Evolutionary conservation across 1,140 invertebrate genomes (phyloP).

Genomic region (Gyrodactylus salaris): DNA sequence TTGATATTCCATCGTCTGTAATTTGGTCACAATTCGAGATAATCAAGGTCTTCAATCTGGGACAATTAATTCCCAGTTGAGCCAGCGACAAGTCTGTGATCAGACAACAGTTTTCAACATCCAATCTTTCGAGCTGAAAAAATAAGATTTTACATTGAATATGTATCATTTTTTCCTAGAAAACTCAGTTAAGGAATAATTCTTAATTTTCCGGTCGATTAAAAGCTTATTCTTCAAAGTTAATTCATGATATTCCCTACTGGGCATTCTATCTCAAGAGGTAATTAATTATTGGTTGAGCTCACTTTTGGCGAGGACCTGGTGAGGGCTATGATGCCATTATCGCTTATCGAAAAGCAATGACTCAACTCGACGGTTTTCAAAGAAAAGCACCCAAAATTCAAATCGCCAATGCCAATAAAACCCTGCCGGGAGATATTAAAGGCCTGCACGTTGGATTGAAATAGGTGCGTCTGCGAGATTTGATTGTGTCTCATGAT

Average conservation of each 20-base stretch:
- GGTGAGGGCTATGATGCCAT: not conserved
- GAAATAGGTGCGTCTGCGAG: too few species aligned
- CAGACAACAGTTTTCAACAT: not conserved
- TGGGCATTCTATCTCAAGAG: too few species aligned
- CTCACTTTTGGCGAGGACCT: not conserved
- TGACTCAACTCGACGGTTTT: not conserved
- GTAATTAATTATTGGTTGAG: not conserved
- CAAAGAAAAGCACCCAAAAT: not conserved
- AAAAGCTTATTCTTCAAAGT: too few species aligned
- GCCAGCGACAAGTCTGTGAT: not conserved
- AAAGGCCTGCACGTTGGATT: too few species aligned
- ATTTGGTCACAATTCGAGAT: constrained; percentile 4
- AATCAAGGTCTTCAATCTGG: not conserved
- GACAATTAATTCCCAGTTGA: not conserved
- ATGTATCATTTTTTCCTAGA: too few species aligned
- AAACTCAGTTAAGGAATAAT: too few species aligned
- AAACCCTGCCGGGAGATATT: not conserved
- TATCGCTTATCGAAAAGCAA: not conserved
- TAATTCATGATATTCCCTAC: too few species aligned
- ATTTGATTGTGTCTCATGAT: not conserved
- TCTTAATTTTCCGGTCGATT: too few species aligned
- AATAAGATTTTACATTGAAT: too few species aligned
- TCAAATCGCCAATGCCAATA: not conserved
- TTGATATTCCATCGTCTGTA: not conserved
- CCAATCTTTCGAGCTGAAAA: constrained; percentile 1